phyloP scores from a whole-genome alignment of 1,140 invertebrate species.

The Popillia japonica region DNA sequence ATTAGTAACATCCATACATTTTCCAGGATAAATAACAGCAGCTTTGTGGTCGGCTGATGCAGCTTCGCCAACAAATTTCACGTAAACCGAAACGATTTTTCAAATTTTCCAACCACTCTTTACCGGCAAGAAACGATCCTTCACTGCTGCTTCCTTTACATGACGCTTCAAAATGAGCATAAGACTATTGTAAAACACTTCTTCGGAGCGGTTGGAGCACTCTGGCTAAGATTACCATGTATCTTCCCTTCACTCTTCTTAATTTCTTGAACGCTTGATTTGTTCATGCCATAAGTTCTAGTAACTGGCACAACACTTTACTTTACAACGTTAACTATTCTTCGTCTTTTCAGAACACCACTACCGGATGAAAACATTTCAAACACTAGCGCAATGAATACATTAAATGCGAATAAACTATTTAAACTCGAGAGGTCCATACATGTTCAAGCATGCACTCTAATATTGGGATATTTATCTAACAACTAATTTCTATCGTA shows the following conservation, averaged over 20 bases:
- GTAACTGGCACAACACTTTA: not conserved
- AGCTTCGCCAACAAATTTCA: conserved; percentile 7
- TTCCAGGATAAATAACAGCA: not conserved
- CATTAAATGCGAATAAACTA: not conserved
- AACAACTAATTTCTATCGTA: too few species aligned
- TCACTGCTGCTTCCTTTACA: not conserved
- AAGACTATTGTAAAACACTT: not conserved
- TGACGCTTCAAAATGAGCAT: not conserved
- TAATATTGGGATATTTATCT: too few species aligned
- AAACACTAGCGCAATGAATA: not conserved
- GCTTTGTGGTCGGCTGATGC: not conserved
- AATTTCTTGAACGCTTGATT: not conserved
- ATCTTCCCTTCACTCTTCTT: not conserved
- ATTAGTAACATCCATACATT: too few species aligned
- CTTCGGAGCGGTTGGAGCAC: not conserved
- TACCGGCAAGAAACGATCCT: not conserved
- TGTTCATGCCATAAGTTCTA: not conserved
- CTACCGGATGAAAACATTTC: not conserved
- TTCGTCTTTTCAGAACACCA: not conserved
- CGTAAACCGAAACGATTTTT: not conserved
- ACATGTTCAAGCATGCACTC: too few species aligned
- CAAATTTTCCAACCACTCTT: not conserved
- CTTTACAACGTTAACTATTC: not conserved
- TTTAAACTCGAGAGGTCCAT: too few species aligned
- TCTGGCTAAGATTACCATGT: not conserved